Evolutionary conservation across 1,140 invertebrate species (phyloP).

Genomic region (Temnothorax curvispinosus): DNA sequence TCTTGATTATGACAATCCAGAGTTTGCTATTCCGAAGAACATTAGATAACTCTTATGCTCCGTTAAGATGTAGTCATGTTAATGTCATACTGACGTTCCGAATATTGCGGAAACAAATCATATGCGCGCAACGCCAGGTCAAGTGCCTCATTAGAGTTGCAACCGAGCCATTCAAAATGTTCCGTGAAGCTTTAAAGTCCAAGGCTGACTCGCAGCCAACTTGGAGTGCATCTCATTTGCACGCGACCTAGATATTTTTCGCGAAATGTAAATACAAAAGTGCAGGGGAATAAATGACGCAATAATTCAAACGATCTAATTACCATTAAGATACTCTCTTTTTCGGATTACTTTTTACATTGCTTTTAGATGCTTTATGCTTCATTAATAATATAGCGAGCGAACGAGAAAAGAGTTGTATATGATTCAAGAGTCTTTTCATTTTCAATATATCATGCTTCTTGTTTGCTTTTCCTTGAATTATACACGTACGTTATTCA

Average conservation of each 20-base stretch:
- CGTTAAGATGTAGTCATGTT: background rate
- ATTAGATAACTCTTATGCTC: background rate
- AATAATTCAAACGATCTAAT: slow-evolving; percentile 14
- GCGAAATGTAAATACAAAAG: slow-evolving; percentile 4
- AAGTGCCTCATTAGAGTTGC: slow-evolving; percentile 54
- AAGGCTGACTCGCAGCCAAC: background rate
- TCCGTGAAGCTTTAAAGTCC: slow-evolving; percentile 7
- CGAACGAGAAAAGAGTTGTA: background rate
- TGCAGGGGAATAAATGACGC: slow-evolving; percentile 4
- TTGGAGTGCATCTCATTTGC: background rate
- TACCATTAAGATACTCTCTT: background rate
- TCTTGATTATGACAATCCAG: slow-evolving; percentile 23
- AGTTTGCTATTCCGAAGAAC: background rate
- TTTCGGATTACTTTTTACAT: background rate
- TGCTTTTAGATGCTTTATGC: background rate
- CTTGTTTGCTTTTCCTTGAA: background rate
- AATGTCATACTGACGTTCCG: slow-evolving; percentile 16
- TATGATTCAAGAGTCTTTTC: background rate
- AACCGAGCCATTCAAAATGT: background rate
- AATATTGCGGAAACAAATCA: slow-evolving; percentile 59
- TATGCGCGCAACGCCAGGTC: background rate
- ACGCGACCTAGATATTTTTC: slow-evolving; percentile 27
- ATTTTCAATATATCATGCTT: background rate
- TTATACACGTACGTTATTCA: background rate
- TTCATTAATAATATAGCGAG: background rate